Conservation (phyloP, 2,888 invertebrate genomes). For the Coelinius sp. region DNA sequence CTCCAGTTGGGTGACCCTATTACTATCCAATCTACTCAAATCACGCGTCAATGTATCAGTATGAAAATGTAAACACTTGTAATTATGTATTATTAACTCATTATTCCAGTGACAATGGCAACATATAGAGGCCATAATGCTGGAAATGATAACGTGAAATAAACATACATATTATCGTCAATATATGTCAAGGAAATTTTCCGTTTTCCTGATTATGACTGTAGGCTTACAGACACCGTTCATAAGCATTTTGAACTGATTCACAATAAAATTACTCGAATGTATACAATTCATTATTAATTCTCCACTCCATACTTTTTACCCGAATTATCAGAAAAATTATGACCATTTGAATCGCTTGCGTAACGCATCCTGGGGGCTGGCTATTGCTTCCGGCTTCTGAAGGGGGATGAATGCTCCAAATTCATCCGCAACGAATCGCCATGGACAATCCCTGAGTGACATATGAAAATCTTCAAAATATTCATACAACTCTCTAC, state of each 20-base stretch:
- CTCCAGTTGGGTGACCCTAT: slow-evolving; percentile 27
- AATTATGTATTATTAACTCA: no score
- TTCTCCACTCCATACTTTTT: background rate
- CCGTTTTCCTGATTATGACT: no score
- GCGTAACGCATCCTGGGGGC: background rate
- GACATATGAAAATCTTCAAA: slow-evolving; percentile 7
- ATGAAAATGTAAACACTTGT: slow-evolving; percentile 17
- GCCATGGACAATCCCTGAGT: slow-evolving; percentile 1
- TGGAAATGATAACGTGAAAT: no score
- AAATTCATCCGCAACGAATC: slow-evolving; percentile 10
- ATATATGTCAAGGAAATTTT: no score
- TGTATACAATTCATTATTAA: no score
- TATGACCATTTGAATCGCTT: background rate
- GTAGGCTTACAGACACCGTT: no score
- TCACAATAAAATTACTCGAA: no score
- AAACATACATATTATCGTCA: no score
- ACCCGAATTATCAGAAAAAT: background rate
- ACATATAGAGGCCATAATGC: no score
- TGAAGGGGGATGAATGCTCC: background rate
- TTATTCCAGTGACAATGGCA: no score
- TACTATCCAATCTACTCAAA: slow-evolving; percentile 21
- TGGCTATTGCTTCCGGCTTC: slow-evolving; percentile 9
- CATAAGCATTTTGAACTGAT: no score
- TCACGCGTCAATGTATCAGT: slow-evolving; percentile 21
- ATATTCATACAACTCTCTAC: background rate